Conservation (phyloP, 2,888 invertebrate species). For the Leptopilina myrica region DNA sequence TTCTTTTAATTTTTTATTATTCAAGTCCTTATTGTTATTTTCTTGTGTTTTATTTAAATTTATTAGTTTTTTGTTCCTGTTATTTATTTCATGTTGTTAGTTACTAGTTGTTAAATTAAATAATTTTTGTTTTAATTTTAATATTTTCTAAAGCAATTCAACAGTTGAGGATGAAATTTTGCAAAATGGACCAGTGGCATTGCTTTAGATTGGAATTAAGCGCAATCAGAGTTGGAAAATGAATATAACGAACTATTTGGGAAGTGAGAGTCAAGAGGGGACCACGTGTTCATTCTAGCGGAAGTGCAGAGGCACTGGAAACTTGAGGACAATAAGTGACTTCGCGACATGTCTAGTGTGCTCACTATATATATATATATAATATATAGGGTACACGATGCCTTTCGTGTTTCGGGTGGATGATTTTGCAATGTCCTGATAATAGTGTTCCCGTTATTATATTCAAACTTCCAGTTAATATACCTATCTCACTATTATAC, state of each 20-base stretch:
- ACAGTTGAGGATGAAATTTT: background rate
- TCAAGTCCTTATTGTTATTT: too few species aligned
- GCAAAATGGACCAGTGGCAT: background rate
- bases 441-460: constrained; percentile 50
- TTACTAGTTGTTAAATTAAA: too few species aligned
- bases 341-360: constrained; percentile 47
- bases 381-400: background rate
- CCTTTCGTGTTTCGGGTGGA: constrained; percentile 24
- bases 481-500: background rate
- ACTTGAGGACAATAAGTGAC: constrained; percentile 52
- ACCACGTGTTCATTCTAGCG: constrained; percentile 30
- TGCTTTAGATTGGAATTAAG: background rate
- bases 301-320: constrained; percentile 47
- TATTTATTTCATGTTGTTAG: too few species aligned
- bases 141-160: background rate
- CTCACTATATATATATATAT: constrained; percentile 37
- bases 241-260: constrained; percentile 15
- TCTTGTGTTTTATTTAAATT: too few species aligned
- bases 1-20: too few species aligned
- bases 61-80: too few species aligned
- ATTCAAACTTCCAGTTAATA: constrained; percentile 40
- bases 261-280: constrained; percentile 21
- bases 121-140: too few species aligned
- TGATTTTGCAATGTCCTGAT: constrained; percentile 39
- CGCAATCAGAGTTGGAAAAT: constrained; percentile 26